Evolutionary conservation across 2,888 invertebrate genomes (phyloP).

Genomic region (Idaea straminata): DNA sequence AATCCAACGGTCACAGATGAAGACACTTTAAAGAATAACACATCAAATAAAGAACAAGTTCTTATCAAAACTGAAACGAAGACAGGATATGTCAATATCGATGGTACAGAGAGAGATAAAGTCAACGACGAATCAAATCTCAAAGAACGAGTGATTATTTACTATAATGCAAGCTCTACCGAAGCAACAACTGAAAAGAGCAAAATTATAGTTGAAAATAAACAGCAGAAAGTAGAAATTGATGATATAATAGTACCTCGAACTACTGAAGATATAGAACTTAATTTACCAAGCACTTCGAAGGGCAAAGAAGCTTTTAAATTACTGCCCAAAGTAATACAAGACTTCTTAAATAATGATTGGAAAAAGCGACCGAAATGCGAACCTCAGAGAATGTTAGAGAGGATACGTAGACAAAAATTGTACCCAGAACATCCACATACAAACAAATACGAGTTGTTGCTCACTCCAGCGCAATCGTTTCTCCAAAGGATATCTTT

Average conservation of each 20-base stretch:
- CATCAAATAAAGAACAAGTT: conserved; percentile 47
- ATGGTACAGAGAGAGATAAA: conserved; percentile 68
- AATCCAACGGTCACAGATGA: conserved; percentile 18
- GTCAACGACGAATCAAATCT: conserved; percentile 56
- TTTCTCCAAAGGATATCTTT: conserved; percentile 89
- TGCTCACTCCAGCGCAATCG: conserved; percentile 90
- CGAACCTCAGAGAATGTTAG: conserved; percentile 86
- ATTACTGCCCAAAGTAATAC: conserved; percentile 79
- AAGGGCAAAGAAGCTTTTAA: conserved; percentile 61
- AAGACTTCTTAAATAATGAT: conserved; percentile 77
- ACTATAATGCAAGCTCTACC: conserved; percentile 45
- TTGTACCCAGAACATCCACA: conserved; percentile 81
- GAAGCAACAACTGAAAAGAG: conserved; percentile 31
- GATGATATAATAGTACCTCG: conserved; percentile 66
- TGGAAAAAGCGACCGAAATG: conserved; percentile 79
- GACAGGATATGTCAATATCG: conserved; percentile 70
- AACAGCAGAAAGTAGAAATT: conserved; percentile 49
- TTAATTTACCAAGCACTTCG: conserved; percentile 56
- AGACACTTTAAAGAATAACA: conserved; percentile 16
- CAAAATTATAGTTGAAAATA: conserved; percentile 6
- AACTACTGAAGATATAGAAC: conserved; percentile 37
- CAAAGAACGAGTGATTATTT: conserved; percentile 57
- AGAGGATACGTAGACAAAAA: conserved; percentile 84
- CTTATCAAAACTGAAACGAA: conserved; percentile 71
- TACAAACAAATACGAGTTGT: conserved; percentile 82